Base-by-base conservation (phyloP, 2,888 invertebrate genomes). In the Congeria kusceri region DNA sequence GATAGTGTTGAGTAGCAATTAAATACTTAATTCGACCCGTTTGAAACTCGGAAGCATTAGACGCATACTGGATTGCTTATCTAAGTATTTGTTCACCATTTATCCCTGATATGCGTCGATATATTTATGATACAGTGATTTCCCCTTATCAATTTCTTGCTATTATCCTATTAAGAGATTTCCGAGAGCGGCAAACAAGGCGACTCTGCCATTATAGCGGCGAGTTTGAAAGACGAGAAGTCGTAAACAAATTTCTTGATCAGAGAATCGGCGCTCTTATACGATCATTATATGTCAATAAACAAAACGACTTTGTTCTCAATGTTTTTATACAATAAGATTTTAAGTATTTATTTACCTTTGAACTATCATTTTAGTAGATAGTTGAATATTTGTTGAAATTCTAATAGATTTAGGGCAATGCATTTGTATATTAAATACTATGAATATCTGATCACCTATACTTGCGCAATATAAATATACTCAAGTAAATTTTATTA, bases 1-100 rank as follows among this genome's bases (percentile, higher is more conserved):
- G 75, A 75, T 75, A 75, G 53, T 46, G 32, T 25, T 75, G 75
- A 75, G 75, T 75, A 75, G 63, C 69, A 75, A 74, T 74, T 67
- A 74, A 74, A 66, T 74, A 39, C 61, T 74, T 74, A 74, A 62
- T 61, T 44, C 53, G 49, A 47, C 25, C 23, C 29, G 28, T 49
- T 62, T 56, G 25, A 53, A 28, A 67, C 73, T 53, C 73, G 53
- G 73, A 74, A 74, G 73, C 73, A 61, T 66, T 74, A 67, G 67
- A 61, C n/a, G 15, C 23, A 20, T 49, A 61, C 67, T 67, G 61
- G 3, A 46, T 53, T 53, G 28, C 11, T 74, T 62, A 67, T 67
- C 67, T 25, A 46, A 27, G 9, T 72, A 61, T 73, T 73, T 66
- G 65, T 59, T 20, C 9, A 73, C 39, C 73, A 66, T 73, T 73